phyloP scores from a whole-genome alignment of 2,797 vertebrate species.

The Molossus alvarezi region DNA sequence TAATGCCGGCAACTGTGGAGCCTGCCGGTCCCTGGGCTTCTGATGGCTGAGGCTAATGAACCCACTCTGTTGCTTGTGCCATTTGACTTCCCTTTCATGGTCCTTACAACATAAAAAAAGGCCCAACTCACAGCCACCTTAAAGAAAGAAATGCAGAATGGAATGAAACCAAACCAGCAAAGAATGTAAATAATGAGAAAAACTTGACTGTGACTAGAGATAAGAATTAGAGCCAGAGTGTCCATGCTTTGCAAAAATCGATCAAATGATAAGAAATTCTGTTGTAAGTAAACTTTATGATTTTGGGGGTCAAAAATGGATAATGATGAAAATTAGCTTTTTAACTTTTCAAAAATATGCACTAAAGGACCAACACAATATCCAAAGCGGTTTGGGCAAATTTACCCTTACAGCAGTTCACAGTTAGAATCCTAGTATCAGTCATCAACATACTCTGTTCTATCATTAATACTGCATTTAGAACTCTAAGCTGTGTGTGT shows the following conservation, averaged over 20 bases:
- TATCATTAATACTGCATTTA: neutral
- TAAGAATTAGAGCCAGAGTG: neutral
- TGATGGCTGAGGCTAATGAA: neutral
- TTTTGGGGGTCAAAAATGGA: neutral
- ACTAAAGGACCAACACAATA: neutral
- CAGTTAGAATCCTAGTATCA: neutral
- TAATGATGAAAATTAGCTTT: neutral
- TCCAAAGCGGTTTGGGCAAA: neutral
- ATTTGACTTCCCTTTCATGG: slow-evolving; percentile 6
- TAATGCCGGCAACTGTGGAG: neutral
- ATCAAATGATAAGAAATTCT: neutral
- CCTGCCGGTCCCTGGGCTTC: neutral
- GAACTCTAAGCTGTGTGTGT: neutral
- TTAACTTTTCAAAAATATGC: slow-evolving; percentile 20
- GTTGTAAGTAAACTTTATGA: neutral
- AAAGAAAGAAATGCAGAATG: neutral
- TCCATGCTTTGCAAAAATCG: neutral
- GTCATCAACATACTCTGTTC: neutral
- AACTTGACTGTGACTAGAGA: neutral
- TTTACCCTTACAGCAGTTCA: neutral
- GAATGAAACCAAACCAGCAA: neutral
- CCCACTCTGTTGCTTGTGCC: neutral
- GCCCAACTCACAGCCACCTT: neutral
- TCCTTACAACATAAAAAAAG: neutral
- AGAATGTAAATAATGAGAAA: neutral